phyloP scores from a whole-genome alignment of 2,113 vertebrate species.

The Carollia perspicillata region DNA sequence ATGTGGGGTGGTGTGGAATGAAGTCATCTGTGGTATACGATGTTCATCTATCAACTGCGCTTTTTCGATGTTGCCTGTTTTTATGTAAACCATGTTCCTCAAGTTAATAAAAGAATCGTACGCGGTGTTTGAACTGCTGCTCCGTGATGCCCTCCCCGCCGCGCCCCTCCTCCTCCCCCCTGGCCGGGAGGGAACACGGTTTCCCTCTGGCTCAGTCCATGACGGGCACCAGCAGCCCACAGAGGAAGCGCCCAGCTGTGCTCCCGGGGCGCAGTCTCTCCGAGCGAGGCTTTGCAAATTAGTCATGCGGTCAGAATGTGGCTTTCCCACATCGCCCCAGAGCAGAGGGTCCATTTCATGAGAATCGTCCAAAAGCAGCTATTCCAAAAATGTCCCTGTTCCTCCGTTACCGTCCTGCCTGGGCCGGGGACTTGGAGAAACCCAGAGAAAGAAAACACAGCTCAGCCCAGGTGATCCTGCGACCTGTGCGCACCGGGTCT shows the following conservation, averaged over 20 bases:
- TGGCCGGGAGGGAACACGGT: conserved; percentile 42
- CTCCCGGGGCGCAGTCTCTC: conserved; percentile 61
- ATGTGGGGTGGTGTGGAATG: conserved; percentile 67
- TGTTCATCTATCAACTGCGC: conserved; percentile 65
- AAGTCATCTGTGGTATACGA: conserved; percentile 69
- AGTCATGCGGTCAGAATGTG: conserved; percentile 67
- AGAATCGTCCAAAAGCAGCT: conserved; percentile 64
- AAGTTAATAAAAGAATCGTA: conserved; percentile 72
- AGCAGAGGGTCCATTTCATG: conserved; percentile 51
- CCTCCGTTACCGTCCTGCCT: conserved; percentile 61
- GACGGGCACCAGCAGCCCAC: conserved; percentile 65
- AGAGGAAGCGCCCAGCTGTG: conserved; percentile 71
- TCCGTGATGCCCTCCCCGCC: background rate
- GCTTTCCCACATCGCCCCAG: conserved; percentile 72
- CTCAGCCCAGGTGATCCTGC: conserved; percentile 51
- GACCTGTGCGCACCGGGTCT: conserved; percentile 36
- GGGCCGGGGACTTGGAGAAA: conserved; percentile 64
- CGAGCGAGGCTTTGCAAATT: conserved; percentile 72
- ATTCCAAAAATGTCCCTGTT: conserved; percentile 73
- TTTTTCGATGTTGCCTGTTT: conserved; percentile 73
- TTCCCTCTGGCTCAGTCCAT: conserved; percentile 58
- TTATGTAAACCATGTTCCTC: conserved; percentile 75
- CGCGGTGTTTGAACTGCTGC: conserved; percentile 64
- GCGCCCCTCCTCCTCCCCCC: background rate
- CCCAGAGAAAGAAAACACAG: conserved; percentile 70